These are phyloP conservation scores for Danaus plexippus DNA, from an alignment of 1,140 invertebrate species.

Conservation along the genomic window DNA sequence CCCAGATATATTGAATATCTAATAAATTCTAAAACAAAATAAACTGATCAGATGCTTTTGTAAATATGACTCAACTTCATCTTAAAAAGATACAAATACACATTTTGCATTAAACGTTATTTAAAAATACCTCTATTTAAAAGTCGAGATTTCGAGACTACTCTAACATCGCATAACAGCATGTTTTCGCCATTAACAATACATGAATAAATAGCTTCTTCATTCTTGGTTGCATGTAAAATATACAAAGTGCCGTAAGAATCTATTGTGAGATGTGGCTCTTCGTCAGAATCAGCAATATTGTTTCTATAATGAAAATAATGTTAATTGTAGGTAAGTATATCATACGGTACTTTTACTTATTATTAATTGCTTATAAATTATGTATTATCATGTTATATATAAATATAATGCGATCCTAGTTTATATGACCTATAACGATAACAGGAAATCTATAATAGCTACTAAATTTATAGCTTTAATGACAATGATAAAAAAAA, in stretches of 20 bases:
- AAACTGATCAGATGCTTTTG: too few relatives aligned
- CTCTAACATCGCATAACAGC: constrained; percentile 67
- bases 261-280: constrained; percentile 69
- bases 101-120: not conserved
- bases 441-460: too few relatives aligned
- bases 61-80: constrained; percentile 1
- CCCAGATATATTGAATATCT: constrained; percentile 72
- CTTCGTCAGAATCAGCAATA: constrained; percentile 14
- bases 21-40: constrained; percentile 60
- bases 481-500: too few relatives aligned
- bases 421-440: too few relatives aligned
- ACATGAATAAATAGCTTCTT: constrained; percentile 74
- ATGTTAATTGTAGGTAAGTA: too few relatives aligned
- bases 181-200: constrained; percentile 66
- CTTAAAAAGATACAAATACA: constrained; percentile 2
- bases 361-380: too few relatives aligned
- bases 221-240: constrained; percentile 64
- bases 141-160: constrained; percentile 60
- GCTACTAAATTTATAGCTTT: too few relatives aligned
- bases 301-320: not conserved
- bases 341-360: too few relatives aligned
- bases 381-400: too few relatives aligned
- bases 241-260: constrained; percentile 73
- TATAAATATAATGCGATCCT: too few relatives aligned
- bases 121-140: constrained; percentile 53